phyloP scores from a whole-genome alignment of 2,888 invertebrate species.

The Phlogophora meticulosa region DNA sequence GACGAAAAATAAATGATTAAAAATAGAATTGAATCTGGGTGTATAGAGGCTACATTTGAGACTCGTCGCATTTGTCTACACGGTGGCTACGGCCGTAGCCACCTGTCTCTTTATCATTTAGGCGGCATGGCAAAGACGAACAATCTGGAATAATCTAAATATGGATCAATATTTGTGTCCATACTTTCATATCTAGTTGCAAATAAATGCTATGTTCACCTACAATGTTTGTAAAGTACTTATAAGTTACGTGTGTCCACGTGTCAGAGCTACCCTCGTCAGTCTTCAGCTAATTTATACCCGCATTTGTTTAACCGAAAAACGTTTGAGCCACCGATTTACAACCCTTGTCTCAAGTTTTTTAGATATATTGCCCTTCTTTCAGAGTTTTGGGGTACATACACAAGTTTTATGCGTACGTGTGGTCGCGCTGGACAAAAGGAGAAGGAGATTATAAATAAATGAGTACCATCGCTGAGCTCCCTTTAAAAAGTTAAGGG shows the following conservation, averaged over 20 bases:
- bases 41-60: background rate
- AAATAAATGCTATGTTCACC: slow-evolving; percentile 4
- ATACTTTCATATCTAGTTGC: background rate
- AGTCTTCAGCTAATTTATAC: slow-evolving; percentile 87
- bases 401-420: slow-evolving; percentile 33
- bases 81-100: slow-evolving; percentile 20
- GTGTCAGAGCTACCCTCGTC: slow-evolving; percentile 84
- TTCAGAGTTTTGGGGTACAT: slow-evolving; percentile 56
- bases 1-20: background rate
- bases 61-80: slow-evolving; percentile 21
- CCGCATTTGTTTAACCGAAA: slow-evolving; percentile 87
- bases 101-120: too few relatives aligned
- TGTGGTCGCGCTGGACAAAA: too few relatives aligned
- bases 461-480: too few relatives aligned
- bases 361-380: slow-evolving; percentile 77
- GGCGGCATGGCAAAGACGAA: too few relatives aligned
- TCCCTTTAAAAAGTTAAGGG: too few relatives aligned
- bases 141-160: too few relatives aligned
- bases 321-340: slow-evolving; percentile 86
- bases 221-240: slow-evolving; percentile 36
- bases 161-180: too few relatives aligned
- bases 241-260: slow-evolving; percentile 69
- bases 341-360: slow-evolving; percentile 84
- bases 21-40: background rate
- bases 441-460: too few relatives aligned